phyloP scores from a whole-genome alignment of 2,888 invertebrate genomes.

The Dioctria linearis region DNA sequence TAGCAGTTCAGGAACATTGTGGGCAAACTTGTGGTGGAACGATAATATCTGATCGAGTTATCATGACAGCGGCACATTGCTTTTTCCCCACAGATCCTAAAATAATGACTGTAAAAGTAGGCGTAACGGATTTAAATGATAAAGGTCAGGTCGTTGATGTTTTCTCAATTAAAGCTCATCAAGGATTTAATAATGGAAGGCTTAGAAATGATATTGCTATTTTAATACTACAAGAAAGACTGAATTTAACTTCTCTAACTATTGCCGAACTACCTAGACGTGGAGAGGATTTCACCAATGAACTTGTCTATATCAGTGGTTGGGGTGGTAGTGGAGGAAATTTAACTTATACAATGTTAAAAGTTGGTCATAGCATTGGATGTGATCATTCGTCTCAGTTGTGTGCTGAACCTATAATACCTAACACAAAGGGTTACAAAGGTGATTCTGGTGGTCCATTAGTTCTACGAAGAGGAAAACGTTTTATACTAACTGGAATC shows the following conservation, averaged over 20 bases:
- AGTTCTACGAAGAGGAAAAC: background rate
- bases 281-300: background rate
- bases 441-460: too few species aligned
- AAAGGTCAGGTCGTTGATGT: too few species aligned
- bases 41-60: background rate
- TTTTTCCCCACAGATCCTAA: background rate
- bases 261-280: background rate
- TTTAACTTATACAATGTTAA: too few species aligned
- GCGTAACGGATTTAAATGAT: background rate
- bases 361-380: too few species aligned
- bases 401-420: background rate
- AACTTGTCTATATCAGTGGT: background rate
- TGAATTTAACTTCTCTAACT: slow-evolving; percentile 12
- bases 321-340: too few species aligned
- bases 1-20: background rate
- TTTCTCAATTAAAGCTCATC: slow-evolving; percentile 3
- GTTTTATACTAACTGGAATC: background rate
- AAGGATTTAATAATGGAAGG: background rate
- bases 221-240: background rate
- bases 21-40: slow-evolving; percentile 6
- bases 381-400: background rate
- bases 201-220: background rate
- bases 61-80: slow-evolving; percentile 26
- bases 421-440: background rate
- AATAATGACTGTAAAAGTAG: background rate